These are phyloP conservation scores for Plebejus argus DNA, from an alignment of 2,888 invertebrate genomes.

Conservation along the genomic window DNA sequence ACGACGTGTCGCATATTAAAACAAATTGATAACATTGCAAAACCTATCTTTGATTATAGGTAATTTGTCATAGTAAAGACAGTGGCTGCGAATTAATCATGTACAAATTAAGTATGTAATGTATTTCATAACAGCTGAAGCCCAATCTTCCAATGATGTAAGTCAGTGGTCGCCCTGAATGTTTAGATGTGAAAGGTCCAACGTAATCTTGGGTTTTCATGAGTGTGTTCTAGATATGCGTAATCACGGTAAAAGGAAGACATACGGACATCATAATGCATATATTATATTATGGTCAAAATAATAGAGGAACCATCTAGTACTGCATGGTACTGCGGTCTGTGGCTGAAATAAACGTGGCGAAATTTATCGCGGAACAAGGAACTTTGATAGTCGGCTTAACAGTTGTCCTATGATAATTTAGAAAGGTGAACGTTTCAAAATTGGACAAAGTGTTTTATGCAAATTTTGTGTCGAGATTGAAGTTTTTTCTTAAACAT, in stretches of 20 bases:
- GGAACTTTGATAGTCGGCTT: not conserved
- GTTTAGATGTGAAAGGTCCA: slow-evolving; percentile 23
- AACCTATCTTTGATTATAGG: not conserved
- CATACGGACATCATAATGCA: not conserved
- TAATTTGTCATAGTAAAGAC: not conserved
- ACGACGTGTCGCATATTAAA: not conserved
- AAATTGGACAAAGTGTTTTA: not conserved
- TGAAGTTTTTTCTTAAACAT: not conserved
- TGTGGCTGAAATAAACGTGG: not conserved
- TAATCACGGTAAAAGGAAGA: not conserved
- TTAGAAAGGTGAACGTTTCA: not conserved
- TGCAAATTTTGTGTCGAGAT: not conserved
- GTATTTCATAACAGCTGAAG: slow-evolving; percentile 17
- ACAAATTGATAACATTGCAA: slow-evolving; percentile 9
- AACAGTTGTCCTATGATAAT: not conserved
- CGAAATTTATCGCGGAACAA: not conserved
- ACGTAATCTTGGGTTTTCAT: slow-evolving; percentile 13
- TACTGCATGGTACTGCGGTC: not conserved
- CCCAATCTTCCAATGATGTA: slow-evolving; percentile 11
- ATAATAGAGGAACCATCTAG: not conserved
- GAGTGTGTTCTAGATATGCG: not conserved
- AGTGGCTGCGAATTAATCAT: not conserved
- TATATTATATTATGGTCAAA: not conserved
- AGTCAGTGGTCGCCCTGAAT: slow-evolving; percentile 9
- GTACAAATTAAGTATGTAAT: not conserved